Base-by-base conservation (phyloP, 2,113 vertebrate genomes). In the Dolichotis patagonum region DNA sequence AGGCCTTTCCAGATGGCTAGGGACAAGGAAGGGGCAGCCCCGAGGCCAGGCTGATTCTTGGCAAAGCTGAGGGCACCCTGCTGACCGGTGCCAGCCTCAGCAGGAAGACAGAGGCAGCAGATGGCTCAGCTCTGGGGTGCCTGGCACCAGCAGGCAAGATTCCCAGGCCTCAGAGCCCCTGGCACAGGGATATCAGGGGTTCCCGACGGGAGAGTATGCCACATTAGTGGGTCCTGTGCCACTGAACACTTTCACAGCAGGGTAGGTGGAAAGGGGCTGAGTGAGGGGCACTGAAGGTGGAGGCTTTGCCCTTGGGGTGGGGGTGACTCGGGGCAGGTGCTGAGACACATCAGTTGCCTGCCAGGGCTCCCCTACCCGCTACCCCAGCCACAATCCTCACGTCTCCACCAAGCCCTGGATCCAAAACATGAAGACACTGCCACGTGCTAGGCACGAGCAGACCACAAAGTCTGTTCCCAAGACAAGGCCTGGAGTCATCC, bases 71-170 rank as follows among this genome's bases (percentile, higher is more conserved):
- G 43, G 94, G 78, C 89, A 90, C 96, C 95, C 96, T 97, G 96
- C 97, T 96, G 96, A 97, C 97, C 75, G 30, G 95, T 97, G 91
- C 97, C 96, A 95, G 97, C 58, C 96, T 91, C 96, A 96, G 96
- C 94, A 91, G 89, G 96, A 94, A 83, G 81, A 96, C 78, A 94
- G 96, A 96, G 94, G 96, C 91, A 71, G 96, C 98, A 98, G 98
- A 98, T 98, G 98, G 98, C 96, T 85, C 85, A 78, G 87, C 92
- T 80, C 77, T 54, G 87, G 96, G 96, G 96, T 95, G 97, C 96
- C 96, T 97, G 96, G 97, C 98, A 97, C 95, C 30, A 91, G 43
- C 87, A 94, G 71, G 91, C 85, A 91, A 95, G 91, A 90, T 92
- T 95, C 80, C 86, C 63, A n/a, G 73, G 86, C 95, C 91, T 97